These are phyloP conservation scores for Conchocele bisecta DNA, from an alignment of 2,888 invertebrate species.

Conservation along the genomic window DNA sequence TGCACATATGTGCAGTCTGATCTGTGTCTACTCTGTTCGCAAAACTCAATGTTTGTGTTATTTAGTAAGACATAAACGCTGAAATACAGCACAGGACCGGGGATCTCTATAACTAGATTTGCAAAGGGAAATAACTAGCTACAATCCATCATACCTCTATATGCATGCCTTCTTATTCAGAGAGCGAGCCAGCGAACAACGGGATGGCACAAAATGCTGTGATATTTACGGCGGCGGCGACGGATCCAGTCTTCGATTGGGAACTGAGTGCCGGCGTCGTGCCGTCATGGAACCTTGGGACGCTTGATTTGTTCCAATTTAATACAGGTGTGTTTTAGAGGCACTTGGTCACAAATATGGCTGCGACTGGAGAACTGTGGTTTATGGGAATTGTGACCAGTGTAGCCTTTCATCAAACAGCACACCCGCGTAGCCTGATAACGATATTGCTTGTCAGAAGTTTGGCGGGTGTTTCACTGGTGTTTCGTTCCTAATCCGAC, in stretches of 20 bases:
- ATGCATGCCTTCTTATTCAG: neutral
- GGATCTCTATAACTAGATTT: neutral
- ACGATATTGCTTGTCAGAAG: no score
- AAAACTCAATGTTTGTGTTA: no score
- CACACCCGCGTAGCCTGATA: no score
- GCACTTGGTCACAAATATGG: no score
- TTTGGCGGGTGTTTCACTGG: no score
- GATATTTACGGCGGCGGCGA: neutral
- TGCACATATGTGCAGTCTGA: no score
- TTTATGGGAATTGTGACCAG: no score
- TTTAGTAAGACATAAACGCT: neutral
- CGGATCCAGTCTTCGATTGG: neutral
- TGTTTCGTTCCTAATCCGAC: no score
- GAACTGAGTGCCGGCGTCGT: neutral
- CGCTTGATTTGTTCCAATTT: neutral
- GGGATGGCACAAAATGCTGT: neutral
- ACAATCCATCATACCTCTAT: neutral
- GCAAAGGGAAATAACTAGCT: neutral
- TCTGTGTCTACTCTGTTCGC: no score
- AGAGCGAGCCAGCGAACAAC: neutral
- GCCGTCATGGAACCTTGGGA: neutral
- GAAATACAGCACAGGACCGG: neutral
- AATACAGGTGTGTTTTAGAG: neutral
- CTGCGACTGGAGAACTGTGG: no score
- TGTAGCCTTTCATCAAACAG: no score